phyloP scores from a whole-genome alignment of 2,888 invertebrate genomes.

The Caenorhabditis wallacei region DNA sequence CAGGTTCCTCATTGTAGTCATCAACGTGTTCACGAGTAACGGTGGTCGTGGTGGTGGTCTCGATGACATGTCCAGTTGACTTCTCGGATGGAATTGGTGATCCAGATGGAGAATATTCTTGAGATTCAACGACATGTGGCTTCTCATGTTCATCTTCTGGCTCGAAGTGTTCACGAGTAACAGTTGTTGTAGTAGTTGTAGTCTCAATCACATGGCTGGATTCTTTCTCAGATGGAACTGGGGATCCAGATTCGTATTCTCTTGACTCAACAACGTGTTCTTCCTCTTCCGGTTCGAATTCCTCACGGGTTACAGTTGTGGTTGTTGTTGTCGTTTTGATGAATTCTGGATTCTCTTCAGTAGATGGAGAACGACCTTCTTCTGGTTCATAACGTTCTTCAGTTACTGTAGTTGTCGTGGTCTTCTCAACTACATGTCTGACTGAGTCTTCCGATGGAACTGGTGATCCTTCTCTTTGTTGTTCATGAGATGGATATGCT shows the following conservation, averaged over 20 bases:
- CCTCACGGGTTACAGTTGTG: slow-evolving; percentile 21
- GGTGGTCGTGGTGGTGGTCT: slow-evolving; percentile 30
- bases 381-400: slow-evolving; percentile 48
- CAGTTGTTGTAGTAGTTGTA: slow-evolving; percentile 41
- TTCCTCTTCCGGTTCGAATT: slow-evolving; percentile 30
- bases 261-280: slow-evolving; percentile 7
- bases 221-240: slow-evolving; percentile 44
- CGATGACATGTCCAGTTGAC: background rate
- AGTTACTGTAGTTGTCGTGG: slow-evolving; percentile 60
- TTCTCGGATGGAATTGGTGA: slow-evolving; percentile 52
- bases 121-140: slow-evolving; percentile 6
- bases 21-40: slow-evolving; percentile 21
- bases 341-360: background rate
- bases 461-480: slow-evolving; percentile 28
- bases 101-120: slow-evolving; percentile 16
- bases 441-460: slow-evolving; percentile 28
- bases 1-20: background rate
- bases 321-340: slow-evolving; percentile 22
- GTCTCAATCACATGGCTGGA: slow-evolving; percentile 30
- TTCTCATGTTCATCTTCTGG: slow-evolving; percentile 9
- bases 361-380: background rate
- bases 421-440: slow-evolving; percentile 45
- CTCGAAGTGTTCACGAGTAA: slow-evolving; percentile 23
- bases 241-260: slow-evolving; percentile 26
- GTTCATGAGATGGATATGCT: background rate